Conservation (phyloP, 1,140 invertebrate genomes). For the Drosophila parabipectinata region DNA sequence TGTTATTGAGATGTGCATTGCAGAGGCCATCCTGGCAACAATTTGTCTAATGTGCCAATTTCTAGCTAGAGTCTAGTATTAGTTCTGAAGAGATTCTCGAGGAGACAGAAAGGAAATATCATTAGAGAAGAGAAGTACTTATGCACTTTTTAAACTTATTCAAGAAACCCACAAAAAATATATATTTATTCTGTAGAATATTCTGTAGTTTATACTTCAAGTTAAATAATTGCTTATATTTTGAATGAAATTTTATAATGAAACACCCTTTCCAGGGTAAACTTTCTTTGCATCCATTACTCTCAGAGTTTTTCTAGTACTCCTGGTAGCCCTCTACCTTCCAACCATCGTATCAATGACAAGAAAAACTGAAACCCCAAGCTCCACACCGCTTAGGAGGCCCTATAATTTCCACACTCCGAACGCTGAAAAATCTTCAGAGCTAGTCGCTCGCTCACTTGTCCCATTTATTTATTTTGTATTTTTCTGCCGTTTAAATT, state of each 20-base stretch:
- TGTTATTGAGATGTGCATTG: conserved; percentile 64
- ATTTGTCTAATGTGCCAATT: conserved; percentile 82
- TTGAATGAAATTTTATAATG: no score
- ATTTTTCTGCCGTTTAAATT: conserved; percentile 77
- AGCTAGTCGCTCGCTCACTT: conserved; percentile 61
- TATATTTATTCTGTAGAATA: no score
- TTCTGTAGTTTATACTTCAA: background rate
- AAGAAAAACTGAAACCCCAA: conserved; percentile 40
- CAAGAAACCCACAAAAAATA: no score
- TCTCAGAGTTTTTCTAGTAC: background rate
- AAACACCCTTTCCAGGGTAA: background rate
- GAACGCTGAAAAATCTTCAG: conserved; percentile 4
- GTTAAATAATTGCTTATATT: background rate
- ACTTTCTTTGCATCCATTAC: conserved; percentile 11
- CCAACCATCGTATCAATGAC: conserved; percentile 45
- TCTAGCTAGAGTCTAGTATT: background rate
- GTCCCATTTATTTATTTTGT: conserved; percentile 82
- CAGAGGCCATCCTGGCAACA: conserved; percentile 41
- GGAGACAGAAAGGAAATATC: background rate
- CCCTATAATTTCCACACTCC: conserved; percentile 74
- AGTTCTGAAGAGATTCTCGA: conserved; percentile 13
- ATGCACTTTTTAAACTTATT: no score
- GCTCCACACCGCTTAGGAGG: conserved; percentile 39
- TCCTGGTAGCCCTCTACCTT: background rate
- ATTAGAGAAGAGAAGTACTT: background rate